Percentiles rank a stretch among this genome's conserved stretches.
Conservation (phyloP, 2,888 invertebrate genomes). For the Epinotia brunnichana region DNA sequence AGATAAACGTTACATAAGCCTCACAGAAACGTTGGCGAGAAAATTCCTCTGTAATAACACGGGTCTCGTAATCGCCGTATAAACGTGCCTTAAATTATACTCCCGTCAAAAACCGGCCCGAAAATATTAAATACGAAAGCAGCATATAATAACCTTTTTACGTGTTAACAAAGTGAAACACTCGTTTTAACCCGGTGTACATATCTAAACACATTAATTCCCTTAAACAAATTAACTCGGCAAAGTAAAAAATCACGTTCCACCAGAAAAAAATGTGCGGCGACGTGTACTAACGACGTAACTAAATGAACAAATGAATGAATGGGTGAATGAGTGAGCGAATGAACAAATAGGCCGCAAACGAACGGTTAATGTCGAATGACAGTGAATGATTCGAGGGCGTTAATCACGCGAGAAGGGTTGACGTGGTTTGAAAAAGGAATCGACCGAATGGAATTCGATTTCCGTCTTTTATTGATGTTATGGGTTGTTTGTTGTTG, state of each 20-base stretch:
- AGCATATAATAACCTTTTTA: slow-evolving; percentile 52
- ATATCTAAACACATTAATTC: slow-evolving; percentile 65
- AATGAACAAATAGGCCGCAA: slow-evolving; percentile 64
- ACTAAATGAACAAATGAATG: slow-evolving; percentile 64
- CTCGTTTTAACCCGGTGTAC: slow-evolving; percentile 52
- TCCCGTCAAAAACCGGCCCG: slow-evolving; percentile 29
- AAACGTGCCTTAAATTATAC: slow-evolving; percentile 36
- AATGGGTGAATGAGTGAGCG: slow-evolving; percentile 52
- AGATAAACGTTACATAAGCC: slow-evolving; percentile 19
- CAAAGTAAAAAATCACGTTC: slow-evolving; percentile 53
- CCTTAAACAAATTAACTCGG: slow-evolving; percentile 66
- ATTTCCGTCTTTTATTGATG: slow-evolving; percentile 44
- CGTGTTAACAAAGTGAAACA: slow-evolving; percentile 57
- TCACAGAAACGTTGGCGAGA: slow-evolving; percentile 9
- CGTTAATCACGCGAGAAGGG: slow-evolving; percentile 59
- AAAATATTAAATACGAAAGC: slow-evolving; percentile 43
- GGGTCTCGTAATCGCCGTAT: slow-evolving; percentile 30
- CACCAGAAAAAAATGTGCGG: slow-evolving; percentile 48
- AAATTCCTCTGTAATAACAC: slow-evolving; percentile 31
- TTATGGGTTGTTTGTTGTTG: slow-evolving; percentile 41
- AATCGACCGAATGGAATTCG: slow-evolving; percentile 47
- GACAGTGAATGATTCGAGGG: slow-evolving; percentile 68
- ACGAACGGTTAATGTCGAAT: slow-evolving; percentile 62
- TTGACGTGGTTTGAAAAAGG: slow-evolving; percentile 52
- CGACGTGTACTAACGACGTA: slow-evolving; percentile 58